Conservation (phyloP, 2,888 invertebrate species). For the Eupithecia exiguata region DNA sequence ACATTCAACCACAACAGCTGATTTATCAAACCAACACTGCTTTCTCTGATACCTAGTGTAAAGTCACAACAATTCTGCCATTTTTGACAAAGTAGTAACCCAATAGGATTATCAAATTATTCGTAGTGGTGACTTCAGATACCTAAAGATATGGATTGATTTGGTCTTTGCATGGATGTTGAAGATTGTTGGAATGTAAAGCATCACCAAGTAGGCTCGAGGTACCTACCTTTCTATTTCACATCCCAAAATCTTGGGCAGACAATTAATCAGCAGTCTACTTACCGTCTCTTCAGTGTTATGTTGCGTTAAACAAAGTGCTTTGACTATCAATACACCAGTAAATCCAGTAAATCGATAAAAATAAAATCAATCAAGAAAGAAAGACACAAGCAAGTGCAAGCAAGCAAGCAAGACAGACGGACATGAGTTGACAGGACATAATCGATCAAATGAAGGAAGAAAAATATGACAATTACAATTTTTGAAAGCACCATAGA, state of each 20-base stretch:
- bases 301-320: neutral
- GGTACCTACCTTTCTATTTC: neutral
- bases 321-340: neutral
- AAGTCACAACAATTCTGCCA: neutral
- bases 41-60: neutral
- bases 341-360: neutral
- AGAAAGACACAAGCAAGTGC: neutral
- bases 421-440: no score
- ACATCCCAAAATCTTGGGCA: neutral
- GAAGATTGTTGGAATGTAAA: neutral
- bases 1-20: constrained; percentile 3
- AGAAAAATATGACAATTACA: neutral
- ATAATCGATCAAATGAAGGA: neutral
- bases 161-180: neutral
- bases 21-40: neutral
- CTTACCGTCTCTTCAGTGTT: neutral
- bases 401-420: no score
- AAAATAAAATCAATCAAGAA: constrained; percentile 7
- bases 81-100: neutral
- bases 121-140: neutral
- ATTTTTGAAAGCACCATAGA: no score
- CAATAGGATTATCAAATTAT: neutral
- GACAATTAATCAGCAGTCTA: neutral
- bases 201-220: neutral
- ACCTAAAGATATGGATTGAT: neutral